A percentile compares a stretch with the other conserved stretches of the same genome.
phyloP scores from a whole-genome alignment of 2,888 invertebrate genomes.

The Noctua janthe region DNA sequence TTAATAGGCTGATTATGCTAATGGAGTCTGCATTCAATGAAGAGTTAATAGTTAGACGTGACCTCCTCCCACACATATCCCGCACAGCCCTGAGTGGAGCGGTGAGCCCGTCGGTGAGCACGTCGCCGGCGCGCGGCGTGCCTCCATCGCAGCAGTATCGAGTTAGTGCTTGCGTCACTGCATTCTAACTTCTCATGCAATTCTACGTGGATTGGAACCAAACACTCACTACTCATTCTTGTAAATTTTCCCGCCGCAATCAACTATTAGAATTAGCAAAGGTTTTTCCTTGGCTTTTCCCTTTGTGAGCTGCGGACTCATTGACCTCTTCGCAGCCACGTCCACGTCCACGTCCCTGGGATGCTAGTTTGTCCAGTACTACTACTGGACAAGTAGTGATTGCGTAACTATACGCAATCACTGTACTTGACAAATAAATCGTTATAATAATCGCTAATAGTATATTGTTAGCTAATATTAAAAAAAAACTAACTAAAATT shows the following conservation, averaged over 20 bases:
- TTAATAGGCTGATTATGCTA: too few relatives aligned
- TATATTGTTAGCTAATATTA: background rate
- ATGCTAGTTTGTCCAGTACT: background rate
- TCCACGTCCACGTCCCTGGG: background rate
- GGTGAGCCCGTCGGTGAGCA: too few relatives aligned
- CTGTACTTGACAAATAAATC: background rate
- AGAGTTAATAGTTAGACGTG: conserved; percentile 10
- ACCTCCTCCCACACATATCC: background rate
- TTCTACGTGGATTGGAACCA: conserved; percentile 3
- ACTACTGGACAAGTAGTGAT: too few relatives aligned
- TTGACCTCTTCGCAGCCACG: background rate
- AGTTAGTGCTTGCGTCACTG: background rate
- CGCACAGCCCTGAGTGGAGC: too few relatives aligned
- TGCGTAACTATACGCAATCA: background rate
- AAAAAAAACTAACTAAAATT: background rate
- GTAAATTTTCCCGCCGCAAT: background rate
- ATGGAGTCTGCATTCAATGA: conserved; percentile 23
- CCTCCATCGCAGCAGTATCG: too few relatives aligned
- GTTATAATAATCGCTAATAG: background rate
- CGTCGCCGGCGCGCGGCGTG: too few relatives aligned
- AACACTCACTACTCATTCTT: conserved; percentile 8
- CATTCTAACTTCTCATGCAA: background rate
- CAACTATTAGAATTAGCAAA: background rate
- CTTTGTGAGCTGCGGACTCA: background rate
- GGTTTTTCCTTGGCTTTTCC: conserved; percentile 7